Evolutionary conservation across 2,888 invertebrate species (phyloP), one percentile per base, ranked within the genome.

Genomic region (Morpho achilles): DNA sequence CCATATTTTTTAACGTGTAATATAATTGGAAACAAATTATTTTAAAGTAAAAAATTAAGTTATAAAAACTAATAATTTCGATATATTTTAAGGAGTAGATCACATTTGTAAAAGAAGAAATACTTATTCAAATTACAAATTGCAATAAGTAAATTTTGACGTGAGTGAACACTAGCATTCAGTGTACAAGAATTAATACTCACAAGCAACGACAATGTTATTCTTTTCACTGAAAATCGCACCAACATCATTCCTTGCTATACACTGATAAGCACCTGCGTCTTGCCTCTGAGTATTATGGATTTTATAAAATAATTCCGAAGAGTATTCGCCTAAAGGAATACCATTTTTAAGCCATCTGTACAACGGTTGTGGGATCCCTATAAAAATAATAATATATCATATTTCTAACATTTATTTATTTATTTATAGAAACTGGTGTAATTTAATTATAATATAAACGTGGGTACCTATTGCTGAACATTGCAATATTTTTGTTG

Each of bases 151-250:
- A 23, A 3, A 23, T 32, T 32, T 32, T 32, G 32, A 32, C 4
- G 1, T 32, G 32, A 1, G 1, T 5, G 5, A 32, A 32, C 5
- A 32, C 32, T 32, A 5, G 32, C 3, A 32, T 2, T 32, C 3
- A 50, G 44, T 7, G 32, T 45, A 16, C 16, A 16, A 16, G 16
- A 16, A 16, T 9, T 22, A 2, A 50, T 75, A 95, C 97, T 95
- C 93, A 98, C 98, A 98, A 62, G 98, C 98, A 70, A 98, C 97
- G 66, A 95, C 93, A 69, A 98, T 95, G 76, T 95, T 94, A 78
- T 96, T 96, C 85, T 96, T 96, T 83, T 97, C 96, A 83, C 98
- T 98, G 84, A 97, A 94, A 81, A 98, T 96, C 65, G 98, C 96
- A 58, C 98, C 98, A 58, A 96, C 96, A 70, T 95, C 95, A 85